Conservation (phyloP, 1,140 invertebrate genomes). For the Brachionus rubens region DNA sequence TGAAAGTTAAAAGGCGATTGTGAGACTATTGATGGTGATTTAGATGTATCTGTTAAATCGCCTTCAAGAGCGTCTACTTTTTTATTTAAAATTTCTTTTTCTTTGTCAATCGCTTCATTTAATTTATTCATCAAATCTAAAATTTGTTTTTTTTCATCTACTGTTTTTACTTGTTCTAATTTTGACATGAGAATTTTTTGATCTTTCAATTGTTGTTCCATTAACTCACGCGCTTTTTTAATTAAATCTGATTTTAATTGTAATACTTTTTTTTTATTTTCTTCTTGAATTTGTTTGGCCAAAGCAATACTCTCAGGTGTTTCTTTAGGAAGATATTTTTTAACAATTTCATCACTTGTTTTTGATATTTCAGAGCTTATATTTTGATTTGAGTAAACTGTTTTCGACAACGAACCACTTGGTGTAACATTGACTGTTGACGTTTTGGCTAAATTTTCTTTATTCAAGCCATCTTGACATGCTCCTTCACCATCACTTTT, state of each 20-base stretch:
- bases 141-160: conserved; percentile 45
- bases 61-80: conserved; percentile 9
- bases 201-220: conserved; percentile 40
- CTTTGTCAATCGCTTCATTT: conserved; percentile 38
- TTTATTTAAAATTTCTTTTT: conserved; percentile 43
- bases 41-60: neutral
- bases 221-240: conserved; percentile 23
- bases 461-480: neutral
- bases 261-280: conserved; percentile 34
- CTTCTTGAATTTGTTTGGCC: conserved; percentile 38
- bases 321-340: conserved; percentile 7
- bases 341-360: neutral
- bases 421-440: neutral
- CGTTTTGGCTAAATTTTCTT: conserved; percentile 12
- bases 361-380: neutral
- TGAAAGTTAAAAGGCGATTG: neutral
- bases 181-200: conserved; percentile 36
- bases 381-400: neutral
- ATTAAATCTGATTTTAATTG: conserved; percentile 19
- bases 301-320: neutral
- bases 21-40: neutral
- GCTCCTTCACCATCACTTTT: neutral
- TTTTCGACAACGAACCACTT: neutral
- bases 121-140: conserved; percentile 37
- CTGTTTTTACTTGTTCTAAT: conserved; percentile 19